A percentile compares a stretch with the other conserved stretches of the same genome.
These are phyloP conservation scores for Semotilus atromaculatus DNA, from an alignment of 2,797 vertebrate genomes.

Conservation along the genomic window DNA sequence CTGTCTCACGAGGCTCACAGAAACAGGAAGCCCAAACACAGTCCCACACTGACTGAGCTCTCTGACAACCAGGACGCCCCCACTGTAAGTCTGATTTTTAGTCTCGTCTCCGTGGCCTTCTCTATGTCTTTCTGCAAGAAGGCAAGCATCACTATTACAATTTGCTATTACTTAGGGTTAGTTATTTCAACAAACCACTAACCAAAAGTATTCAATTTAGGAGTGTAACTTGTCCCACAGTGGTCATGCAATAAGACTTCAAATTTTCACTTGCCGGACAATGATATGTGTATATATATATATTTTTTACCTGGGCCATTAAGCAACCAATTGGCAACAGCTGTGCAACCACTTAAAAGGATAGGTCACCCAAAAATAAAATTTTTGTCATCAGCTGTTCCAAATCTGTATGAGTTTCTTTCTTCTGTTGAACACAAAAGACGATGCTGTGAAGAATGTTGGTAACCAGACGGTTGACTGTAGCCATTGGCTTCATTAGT, in stretches of 20 bases:
- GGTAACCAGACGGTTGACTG: no score
- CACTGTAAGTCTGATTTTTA: slow-evolving; percentile 80
- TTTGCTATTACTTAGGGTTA: background rate
- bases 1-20: slow-evolving; percentile 75
- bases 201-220: background rate
- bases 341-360: no score
- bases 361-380: no score
- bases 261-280: background rate
- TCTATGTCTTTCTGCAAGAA: background rate
- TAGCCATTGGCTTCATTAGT: no score
- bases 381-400: no score
- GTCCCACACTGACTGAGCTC: slow-evolving; percentile 79
- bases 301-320: no score
- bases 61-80: slow-evolving; percentile 81
- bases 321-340: no score
- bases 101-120: background rate
- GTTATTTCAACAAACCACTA: background rate
- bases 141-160: background rate
- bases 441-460: no score
- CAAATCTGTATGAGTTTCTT: no score
- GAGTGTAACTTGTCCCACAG: background rate
- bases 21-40: slow-evolving; percentile 83
- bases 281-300: no score
- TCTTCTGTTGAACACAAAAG: no score
- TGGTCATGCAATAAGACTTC: background rate